Evolutionary conservation across 2,888 invertebrate genomes (phyloP).

Genomic region (Heliconius sara): DNA sequence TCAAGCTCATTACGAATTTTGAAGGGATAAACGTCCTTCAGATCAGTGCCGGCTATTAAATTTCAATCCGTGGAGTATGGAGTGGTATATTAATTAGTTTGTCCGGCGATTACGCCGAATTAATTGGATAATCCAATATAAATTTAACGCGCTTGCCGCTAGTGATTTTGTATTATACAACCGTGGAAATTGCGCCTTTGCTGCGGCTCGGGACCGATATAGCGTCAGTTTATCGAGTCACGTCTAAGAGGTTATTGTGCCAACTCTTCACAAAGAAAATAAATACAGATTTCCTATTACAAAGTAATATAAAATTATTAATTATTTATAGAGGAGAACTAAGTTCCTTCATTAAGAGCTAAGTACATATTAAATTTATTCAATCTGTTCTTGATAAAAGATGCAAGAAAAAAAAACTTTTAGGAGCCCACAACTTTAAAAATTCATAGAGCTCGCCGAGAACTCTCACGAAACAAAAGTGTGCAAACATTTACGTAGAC

Average conservation of each 20-base stretch:
- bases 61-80: constrained; percentile 68
- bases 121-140: constrained; percentile 78
- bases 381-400: neutral
- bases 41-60: constrained; percentile 69
- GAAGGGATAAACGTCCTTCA: constrained; percentile 50
- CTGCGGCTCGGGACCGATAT: constrained; percentile 35
- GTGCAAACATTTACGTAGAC: constrained; percentile 45
- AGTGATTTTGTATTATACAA: constrained; percentile 50
- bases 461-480: constrained; percentile 34
- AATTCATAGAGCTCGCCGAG: constrained; percentile 20
- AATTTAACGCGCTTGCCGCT: constrained; percentile 60
- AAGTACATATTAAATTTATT: neutral
- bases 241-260: constrained; percentile 13
- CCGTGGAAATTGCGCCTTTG: constrained; percentile 46
- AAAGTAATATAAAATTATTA: neutral
- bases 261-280: constrained; percentile 6
- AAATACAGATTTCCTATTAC: neutral
- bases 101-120: constrained; percentile 70
- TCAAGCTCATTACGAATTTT: constrained; percentile 41
- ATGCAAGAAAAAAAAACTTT: neutral
- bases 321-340: neutral
- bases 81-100: constrained; percentile 73
- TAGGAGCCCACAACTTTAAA: neutral
- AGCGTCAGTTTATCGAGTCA: constrained; percentile 14
- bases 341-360: neutral